phyloP scores from a whole-genome alignment of 2,113 vertebrate genomes.

The Ctenodactylus gundi region DNA sequence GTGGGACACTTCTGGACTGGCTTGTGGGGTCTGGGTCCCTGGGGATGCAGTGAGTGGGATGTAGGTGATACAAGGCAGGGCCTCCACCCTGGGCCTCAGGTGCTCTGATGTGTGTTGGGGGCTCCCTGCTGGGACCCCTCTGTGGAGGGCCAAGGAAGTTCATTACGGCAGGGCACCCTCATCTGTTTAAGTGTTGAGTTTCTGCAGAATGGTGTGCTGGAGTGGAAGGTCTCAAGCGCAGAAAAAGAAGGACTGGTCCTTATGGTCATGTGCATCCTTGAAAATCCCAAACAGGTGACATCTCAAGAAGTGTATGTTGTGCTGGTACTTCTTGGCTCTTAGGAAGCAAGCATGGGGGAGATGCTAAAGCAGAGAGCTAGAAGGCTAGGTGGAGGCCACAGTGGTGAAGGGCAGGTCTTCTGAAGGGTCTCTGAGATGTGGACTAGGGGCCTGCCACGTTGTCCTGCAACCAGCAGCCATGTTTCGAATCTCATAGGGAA shows the following conservation, averaged over 20 bases:
- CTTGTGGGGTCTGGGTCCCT: not conserved
- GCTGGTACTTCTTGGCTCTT: not conserved
- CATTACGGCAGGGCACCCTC: rapidly evolving
- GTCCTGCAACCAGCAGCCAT: not conserved
- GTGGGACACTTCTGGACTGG: rapidly evolving
- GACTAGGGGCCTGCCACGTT: too few relatives aligned
- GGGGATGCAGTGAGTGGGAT: not conserved
- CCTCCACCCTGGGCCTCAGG: not conserved
- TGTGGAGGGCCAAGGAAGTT: not conserved
- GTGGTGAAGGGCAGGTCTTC: not conserved
- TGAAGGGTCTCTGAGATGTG: not conserved
- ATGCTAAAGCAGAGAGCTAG: too few relatives aligned
- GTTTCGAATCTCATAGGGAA: not conserved
- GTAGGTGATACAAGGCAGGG: not conserved
- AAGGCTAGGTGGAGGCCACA: not conserved
- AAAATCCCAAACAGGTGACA: not conserved
- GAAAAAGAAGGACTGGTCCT: not conserved
- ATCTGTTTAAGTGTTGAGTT: not conserved
- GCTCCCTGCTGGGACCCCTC: not conserved
- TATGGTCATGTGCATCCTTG: not conserved
- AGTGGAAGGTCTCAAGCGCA: not conserved
- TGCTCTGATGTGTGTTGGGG: too few relatives aligned
- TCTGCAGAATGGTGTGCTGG: not conserved
- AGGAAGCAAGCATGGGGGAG: not conserved
- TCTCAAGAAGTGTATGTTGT: not conserved